Base-by-base conservation (phyloP, 1,140 invertebrate genomes). In the Euwallacea similis region DNA sequence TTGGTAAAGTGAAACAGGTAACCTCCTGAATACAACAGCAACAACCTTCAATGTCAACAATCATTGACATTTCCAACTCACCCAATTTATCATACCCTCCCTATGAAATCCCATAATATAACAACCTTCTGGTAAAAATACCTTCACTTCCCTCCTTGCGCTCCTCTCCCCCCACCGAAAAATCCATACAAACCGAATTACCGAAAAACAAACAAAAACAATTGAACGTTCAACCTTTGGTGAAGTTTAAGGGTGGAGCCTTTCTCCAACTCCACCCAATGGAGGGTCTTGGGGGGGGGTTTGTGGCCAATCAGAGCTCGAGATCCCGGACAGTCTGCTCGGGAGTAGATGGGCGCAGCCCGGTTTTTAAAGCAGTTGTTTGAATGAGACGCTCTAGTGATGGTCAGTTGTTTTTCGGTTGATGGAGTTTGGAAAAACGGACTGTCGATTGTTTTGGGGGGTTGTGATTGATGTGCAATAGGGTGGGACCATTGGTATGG, bases 121-220 rank as follows among this genome's bases (percentile, higher is more conserved):
- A 33, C 21, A 33, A 33, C 21, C 21, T 33, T 33, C 21, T 33
- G 21, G 21, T 33, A 33, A 33, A 33, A 61, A 11, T 43, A 11
- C 42, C 16, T 61, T n/a, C 21, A 11, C 59, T 16, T 61, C 42
- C 11, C 59, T n/a, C 62, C 11, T 53, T 64, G 10, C 69, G 11
- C 9, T 7, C 13, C 33, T 33, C 21, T 42, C 13, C 16, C 9
- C 42, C 42, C 50, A 0, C 50, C 69, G 53, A 61, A 71, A 66
- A 71, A 71, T 71, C 69, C 60, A 63, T 71, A 71, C 62, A 71
- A 71, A 71, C 62, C 62, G 42, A 71, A 71, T 71, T 71, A 71
- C 62, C 44, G 11, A 61, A 71, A 71, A 71, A 61, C 69, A 71
- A 71, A 71, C 69, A 71, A 71, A 71, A 71, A 71, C 61, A 71